phyloP scores from a whole-genome alignment of 2,888 invertebrate genomes.

The Anorthoa munda region DNA sequence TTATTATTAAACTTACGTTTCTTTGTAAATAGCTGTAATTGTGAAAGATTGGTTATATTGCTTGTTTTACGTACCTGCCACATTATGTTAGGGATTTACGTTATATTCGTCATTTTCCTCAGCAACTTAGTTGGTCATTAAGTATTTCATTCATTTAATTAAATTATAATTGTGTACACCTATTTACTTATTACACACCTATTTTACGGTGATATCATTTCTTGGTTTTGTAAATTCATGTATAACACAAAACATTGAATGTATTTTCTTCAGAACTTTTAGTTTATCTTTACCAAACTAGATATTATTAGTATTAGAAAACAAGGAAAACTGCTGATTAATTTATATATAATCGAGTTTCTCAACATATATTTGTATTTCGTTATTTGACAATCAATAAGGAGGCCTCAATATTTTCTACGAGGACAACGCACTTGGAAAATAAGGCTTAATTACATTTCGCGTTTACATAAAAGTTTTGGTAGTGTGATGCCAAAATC shows the following conservation, averaged over 20 bases:
- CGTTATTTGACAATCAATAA: conserved; percentile 37
- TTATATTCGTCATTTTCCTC: conserved; percentile 25
- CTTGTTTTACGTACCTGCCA: neutral
- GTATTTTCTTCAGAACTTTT: neutral
- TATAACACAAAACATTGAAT: neutral
- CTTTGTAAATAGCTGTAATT: neutral
- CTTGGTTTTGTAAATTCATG: neutral
- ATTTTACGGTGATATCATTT: neutral
- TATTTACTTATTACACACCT: conserved; percentile 17
- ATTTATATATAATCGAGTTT: neutral
- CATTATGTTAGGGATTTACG: neutral
- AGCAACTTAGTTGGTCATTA: conserved; percentile 13
- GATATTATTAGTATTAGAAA: neutral
- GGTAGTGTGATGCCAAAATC: conserved; percentile 84
- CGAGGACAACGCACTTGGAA: conserved; percentile 66
- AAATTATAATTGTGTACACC: conserved; percentile 15
- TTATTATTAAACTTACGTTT: conserved; percentile 3
- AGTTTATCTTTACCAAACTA: neutral
- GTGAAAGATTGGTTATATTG: neutral
- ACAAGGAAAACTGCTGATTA: neutral
- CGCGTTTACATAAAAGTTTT: conserved; percentile 80
- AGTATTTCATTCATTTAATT: conserved; percentile 28
- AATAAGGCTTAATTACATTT: conserved; percentile 70
- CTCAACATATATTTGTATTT: conserved; percentile 30
- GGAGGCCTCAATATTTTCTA: conserved; percentile 34